Evolutionary conservation across 1,140 invertebrate genomes (phyloP).

Genomic region (Papilio machaon): DNA sequence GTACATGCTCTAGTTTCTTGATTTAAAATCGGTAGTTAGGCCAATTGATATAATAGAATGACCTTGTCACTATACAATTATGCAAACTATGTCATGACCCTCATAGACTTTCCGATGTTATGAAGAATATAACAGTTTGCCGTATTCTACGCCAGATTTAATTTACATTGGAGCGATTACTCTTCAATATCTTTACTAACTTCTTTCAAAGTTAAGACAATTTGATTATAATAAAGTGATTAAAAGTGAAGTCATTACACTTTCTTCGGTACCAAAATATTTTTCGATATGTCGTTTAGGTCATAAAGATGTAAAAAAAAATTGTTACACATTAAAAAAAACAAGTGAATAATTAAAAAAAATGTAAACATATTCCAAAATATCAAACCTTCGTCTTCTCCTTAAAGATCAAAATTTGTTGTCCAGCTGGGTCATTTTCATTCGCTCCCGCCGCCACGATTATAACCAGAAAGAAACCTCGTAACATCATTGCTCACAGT

Average conservation of each 20-base stretch:
- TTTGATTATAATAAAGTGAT: no score
- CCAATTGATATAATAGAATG: constrained; percentile 24
- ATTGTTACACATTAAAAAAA: no score
- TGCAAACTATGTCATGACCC: constrained; percentile 18
- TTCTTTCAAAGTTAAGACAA: no score
- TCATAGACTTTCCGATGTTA: constrained; percentile 28
- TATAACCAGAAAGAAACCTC: constrained; percentile 13
- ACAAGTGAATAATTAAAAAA: no score
- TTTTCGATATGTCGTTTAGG: no score
- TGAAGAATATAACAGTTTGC: neutral
- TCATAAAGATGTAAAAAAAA: no score
- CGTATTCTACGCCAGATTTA: neutral
- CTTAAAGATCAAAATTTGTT: constrained; percentile 23
- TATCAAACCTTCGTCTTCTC: constrained; percentile 29
- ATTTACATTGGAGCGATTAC: neutral
- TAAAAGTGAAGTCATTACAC: no score
- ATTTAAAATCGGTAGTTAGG: neutral
- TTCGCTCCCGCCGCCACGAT: constrained; percentile 6
- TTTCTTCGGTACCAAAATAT: no score
- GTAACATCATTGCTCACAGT: constrained; percentile 18
- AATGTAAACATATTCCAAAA: neutral
- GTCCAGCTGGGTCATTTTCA: constrained; percentile 22
- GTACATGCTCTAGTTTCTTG: neutral
- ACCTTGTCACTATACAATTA: constrained; percentile 26
- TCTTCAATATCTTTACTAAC: neutral